Evolutionary conservation across 1,140 invertebrate genomes (phyloP).

Genomic region (Drosophila azteca): DNA sequence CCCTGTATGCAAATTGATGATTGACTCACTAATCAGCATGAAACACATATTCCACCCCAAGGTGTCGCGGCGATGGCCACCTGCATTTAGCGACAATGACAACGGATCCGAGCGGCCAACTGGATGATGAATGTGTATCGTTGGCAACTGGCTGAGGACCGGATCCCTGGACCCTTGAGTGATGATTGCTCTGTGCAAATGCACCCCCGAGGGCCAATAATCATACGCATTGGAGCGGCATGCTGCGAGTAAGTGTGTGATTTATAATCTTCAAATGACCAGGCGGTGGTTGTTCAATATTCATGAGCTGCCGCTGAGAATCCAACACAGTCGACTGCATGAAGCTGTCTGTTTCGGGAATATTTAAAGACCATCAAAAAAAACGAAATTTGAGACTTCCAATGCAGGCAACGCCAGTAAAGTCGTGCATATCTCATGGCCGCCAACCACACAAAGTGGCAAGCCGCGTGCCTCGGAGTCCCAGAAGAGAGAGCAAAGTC

Average conservation of each 20-base stretch:
- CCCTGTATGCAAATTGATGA: too few relatives aligned
- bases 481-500: constrained; percentile 7
- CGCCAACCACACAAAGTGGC: too few relatives aligned
- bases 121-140: constrained; percentile 5
- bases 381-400: constrained; percentile 38
- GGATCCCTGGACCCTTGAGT: not conserved
- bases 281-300: constrained; percentile 20
- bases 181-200: constrained; percentile 15
- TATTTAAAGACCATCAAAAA: constrained; percentile 63
- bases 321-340: constrained; percentile 15
- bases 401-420: constrained; percentile 44
- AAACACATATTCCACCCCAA: too few relatives aligned
- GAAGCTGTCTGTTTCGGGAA: constrained; percentile 39
- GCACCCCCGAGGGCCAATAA: constrained; percentile 8
- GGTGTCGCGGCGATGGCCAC: too few relatives aligned
- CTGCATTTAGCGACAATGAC: too few relatives aligned
- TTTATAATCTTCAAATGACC: constrained; percentile 30
- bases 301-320: not conserved
- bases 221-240: not conserved
- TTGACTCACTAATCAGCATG: too few relatives aligned
- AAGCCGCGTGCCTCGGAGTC: constrained; percentile 23
- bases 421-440: constrained; percentile 11
- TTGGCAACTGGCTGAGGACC: not conserved
- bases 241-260: constrained; percentile 5
- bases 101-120: not conserved